Evolutionary conservation across 2,113 vertebrate species (phyloP), one percentile per base, ranked within the genome.

Genomic region (Perccottus glenii): DNA sequence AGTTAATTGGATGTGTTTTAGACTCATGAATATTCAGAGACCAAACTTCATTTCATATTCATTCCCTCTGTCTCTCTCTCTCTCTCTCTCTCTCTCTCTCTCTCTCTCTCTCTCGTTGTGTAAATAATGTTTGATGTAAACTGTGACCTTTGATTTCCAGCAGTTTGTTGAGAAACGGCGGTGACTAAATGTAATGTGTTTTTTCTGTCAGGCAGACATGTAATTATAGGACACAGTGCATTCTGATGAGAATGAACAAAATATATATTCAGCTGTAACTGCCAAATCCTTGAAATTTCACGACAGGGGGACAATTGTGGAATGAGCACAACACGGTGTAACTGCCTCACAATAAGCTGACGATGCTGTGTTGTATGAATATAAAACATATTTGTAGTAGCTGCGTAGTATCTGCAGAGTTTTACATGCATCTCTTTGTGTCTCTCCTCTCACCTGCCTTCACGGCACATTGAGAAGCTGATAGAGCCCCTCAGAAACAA

Each of bases 1-100:
- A 82, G 83, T 87, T 92, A 92, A 93, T 92, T 92, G 90, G 90
- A 85, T 90, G 89, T 85, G 83, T 87, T 86, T 90, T 89, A 78
- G 69, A 47, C 12, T 85, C 85, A 91, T 93, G 89, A 89, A 93
- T 93, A 93, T 93, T 91, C 88, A 92, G 67, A 75, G 55, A 86
- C 87, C 66, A 64, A 60, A 61, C 60, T 56, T 50, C 74, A 71
- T 86, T 86, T 81, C 76, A 67, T 81, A 75, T 89, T 85, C 43
- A 80, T 85, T 78, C 49, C 65, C 66, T 27, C 19, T 3, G 19
- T 27, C 19, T 27, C 19, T 27, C 49, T 68, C 46, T 16, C 74
- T 61, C 60, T 60, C 50, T 59, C 33, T 36, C 48, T 70, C 51
- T 44, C 53, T 63, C 58, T 27, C 49, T 68, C 46, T 16, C 74